Evolutionary conservation across 2,888 invertebrate genomes (phyloP).

Genomic region (Mimumesa dahlbomi): DNA sequence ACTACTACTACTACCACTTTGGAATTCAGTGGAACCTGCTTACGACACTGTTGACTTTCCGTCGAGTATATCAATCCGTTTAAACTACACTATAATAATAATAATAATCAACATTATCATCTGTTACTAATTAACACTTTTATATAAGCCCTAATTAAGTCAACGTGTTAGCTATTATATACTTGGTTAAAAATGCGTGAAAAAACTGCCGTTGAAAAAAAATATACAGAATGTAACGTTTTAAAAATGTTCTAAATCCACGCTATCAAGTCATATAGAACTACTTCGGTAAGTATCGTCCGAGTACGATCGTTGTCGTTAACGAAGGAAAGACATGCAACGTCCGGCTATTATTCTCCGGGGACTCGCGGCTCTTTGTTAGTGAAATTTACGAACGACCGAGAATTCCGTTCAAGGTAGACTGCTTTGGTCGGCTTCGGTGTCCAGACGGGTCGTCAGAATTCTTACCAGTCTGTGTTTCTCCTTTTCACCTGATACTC

Average conservation of each 20-base stretch:
- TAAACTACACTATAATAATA: too few species aligned
- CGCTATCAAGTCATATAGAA: constrained; percentile 25
- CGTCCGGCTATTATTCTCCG: constrained; percentile 60
- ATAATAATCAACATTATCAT: too few species aligned
- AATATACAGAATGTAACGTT: background rate
- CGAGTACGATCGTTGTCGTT: constrained; percentile 37
- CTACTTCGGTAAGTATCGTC: constrained; percentile 31
- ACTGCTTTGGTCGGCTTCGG: constrained; percentile 49
- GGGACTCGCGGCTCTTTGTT: constrained; percentile 59
- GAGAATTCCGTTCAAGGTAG: constrained; percentile 64
- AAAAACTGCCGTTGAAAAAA: background rate
- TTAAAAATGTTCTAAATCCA: constrained; percentile 8
- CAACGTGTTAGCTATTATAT: too few species aligned
- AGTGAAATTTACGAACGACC: constrained; percentile 63
- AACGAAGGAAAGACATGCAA: constrained; percentile 56
- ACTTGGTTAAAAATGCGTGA: background rate
- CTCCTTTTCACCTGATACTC: constrained; percentile 36
- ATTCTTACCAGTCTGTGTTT: constrained; percentile 38
- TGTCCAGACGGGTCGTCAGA: constrained; percentile 39
- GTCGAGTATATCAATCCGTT: too few species aligned
- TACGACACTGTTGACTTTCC: too few species aligned
- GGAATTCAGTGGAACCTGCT: too few species aligned
- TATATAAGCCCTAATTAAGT: too few species aligned
- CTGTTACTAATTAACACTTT: too few species aligned
- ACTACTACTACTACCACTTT: too few species aligned